These are phyloP conservation scores for Sylvia atricapilla DNA, from an alignment of 2,113 vertebrate species.

Conservation along the genomic window DNA sequence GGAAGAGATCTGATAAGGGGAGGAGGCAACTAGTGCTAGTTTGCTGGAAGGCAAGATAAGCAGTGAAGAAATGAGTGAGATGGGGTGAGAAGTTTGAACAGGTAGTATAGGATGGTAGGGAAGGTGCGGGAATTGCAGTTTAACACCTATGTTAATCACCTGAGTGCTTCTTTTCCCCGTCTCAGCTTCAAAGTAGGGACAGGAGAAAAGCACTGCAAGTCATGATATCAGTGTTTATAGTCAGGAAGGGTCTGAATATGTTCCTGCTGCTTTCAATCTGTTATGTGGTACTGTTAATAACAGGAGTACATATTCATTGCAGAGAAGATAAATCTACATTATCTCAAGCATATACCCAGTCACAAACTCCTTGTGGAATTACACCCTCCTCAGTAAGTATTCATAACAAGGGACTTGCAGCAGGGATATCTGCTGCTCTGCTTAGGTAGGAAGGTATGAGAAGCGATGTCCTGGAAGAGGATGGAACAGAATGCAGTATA, in stretches of 20 bases:
- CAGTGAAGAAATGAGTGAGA: not conserved
- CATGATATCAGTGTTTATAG: not conserved
- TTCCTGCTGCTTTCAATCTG: not conserved
- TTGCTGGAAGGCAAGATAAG: not conserved
- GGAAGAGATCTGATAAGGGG: not conserved
- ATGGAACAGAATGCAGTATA: not conserved
- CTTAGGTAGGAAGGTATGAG: not conserved
- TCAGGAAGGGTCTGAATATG: not conserved
- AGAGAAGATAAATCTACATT: not conserved
- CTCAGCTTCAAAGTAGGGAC: not conserved
- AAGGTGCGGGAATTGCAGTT: not conserved
- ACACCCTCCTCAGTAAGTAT: not conserved
- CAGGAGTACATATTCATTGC: rapidly evolving
- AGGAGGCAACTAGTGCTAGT: not conserved
- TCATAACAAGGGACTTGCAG: not conserved
- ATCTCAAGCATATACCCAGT: not conserved
- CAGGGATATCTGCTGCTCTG: not conserved
- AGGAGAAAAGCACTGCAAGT: not conserved
- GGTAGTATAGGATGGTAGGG: not conserved
- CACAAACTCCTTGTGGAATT: not conserved
- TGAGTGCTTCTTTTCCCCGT: not conserved
- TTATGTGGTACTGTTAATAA: not conserved
- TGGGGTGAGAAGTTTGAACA: not conserved
- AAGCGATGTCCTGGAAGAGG: not conserved
- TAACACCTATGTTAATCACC: not conserved